A percentile compares a stretch with the other conserved stretches of the same genome.
These are phyloP conservation scores for Strigops habroptila DNA, from an alignment of 2,113 vertebrate species.

Conservation along the genomic window DNA sequence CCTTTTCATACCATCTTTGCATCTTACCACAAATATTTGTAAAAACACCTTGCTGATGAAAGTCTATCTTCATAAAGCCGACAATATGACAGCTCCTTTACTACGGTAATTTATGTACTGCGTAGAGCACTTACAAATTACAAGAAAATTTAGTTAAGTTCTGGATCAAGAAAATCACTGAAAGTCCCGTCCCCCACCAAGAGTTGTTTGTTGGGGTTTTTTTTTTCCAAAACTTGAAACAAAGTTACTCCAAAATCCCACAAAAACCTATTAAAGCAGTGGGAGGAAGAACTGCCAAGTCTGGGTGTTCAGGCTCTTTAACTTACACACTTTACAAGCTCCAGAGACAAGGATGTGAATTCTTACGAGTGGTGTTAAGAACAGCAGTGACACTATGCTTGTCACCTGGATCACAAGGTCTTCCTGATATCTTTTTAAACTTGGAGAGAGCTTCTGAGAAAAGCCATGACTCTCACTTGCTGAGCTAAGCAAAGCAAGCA, in stretches of 20 bases:
- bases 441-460: neutral
- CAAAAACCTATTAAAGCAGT: neutral
- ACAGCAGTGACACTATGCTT: neutral
- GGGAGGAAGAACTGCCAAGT: neutral
- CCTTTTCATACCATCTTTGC: neutral
- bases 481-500: neutral
- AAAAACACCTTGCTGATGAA: neutral
- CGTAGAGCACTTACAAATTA: neutral
- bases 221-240: neutral
- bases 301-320: neutral
- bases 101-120: neutral
- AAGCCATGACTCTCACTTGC: neutral
- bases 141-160: neutral
- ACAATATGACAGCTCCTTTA: neutral
- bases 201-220: neutral
- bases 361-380: neutral
- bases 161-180: neutral
- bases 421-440: neutral
- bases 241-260: neutral
- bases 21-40: neutral
- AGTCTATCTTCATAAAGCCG: neutral
- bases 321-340: neutral
- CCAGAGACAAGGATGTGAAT: neutral
- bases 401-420: neutral
- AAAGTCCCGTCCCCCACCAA: too few relatives aligned